Base-by-base conservation (phyloP, 2,888 invertebrate genomes). In the Melangyna quadrimaculata region DNA sequence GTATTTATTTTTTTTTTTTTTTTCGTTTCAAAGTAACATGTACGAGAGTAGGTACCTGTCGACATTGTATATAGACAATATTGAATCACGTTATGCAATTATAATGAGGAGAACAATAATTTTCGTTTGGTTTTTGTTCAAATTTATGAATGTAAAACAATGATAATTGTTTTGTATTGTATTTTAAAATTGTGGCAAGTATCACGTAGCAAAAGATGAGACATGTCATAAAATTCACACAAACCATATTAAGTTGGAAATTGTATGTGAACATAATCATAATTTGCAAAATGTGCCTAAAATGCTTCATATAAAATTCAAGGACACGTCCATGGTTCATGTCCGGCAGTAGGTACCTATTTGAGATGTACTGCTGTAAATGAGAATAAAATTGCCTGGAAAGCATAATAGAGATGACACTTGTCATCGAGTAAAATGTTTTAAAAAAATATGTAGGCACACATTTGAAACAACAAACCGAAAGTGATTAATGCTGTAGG, bases 21-120 rank as follows among this genome's bases (percentile, higher is more conserved):
- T 14, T 2, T 14, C 2, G 8, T 35, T 35, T 67, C 24, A 29
- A 32, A 29, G 1, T 45, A 51, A 35, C 51, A 48, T 51, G 67
- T 51, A n/a, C n/a, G n/a, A n/a, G n/a, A n/a, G n/a, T n/a, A n/a
- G n/a, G n/a, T n/a, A 51, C 67, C 48, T 67, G 67, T 51, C 32
- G 2, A 3, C 12, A 73, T 29, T 29, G 40, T n/a, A 55, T 55
- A 65, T 19, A 29, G 12, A 9, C 43, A 45, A 29, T 61, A 69
- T 73, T 72, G 43, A 72, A 77, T 86, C 80, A 86, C 80, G 77
- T 86, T 86, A 77, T 77, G 80, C 69, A 86, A 86, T 79, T 75
- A 32, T 40, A 53, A 51, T 67, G 73, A 59, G 45, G 8, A 32
- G 9, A 40, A n/a, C n/a, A n/a, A n/a, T n/a, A n/a, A n/a, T n/a